Evolutionary conservation across 2,113 vertebrate genomes (phyloP).

Genomic region (Lipophrys pholis): DNA sequence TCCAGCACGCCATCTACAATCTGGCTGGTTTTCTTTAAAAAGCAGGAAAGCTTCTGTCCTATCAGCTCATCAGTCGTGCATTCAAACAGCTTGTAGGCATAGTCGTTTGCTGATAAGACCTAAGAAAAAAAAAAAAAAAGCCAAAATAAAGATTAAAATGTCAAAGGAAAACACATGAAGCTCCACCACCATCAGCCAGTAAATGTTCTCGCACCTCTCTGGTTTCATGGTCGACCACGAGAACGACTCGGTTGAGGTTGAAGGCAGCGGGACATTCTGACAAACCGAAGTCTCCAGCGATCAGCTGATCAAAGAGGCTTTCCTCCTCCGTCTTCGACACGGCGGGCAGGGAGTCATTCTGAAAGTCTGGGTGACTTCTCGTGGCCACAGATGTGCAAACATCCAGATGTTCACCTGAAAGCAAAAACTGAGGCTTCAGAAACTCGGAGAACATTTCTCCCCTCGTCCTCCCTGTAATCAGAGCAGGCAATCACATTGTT

Average conservation of each 20-base stretch:
- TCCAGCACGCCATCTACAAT: constrained; percentile 81
- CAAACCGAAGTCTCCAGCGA: constrained; percentile 65
- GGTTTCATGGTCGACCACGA: constrained; percentile 85
- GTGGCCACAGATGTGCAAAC: constrained; percentile 78
- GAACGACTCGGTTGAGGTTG: constrained; percentile 86
- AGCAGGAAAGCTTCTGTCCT: constrained; percentile 83
- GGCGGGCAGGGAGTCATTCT: constrained; percentile 48
- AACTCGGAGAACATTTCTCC: not conserved
- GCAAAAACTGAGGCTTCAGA: not conserved
- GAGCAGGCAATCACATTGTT: not conserved
- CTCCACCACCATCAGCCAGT: too few relatives aligned
- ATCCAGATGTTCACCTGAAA: constrained; percentile 82
- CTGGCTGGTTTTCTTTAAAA: constrained; percentile 86
- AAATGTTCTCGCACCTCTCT: constrained; percentile 80
- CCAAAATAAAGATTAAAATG: not conserved
- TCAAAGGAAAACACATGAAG: not conserved
- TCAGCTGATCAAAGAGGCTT: constrained; percentile 77
- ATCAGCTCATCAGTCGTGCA: constrained; percentile 84
- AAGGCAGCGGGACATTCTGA: constrained; percentile 61
- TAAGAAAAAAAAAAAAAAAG: constrained; percentile 46
- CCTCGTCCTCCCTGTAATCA: not conserved
- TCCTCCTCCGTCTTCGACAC: constrained; percentile 78
- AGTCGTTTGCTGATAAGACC: constrained; percentile 91
- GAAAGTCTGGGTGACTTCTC: constrained; percentile 70
- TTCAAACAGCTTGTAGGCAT: constrained; percentile 89